Base-by-base conservation (phyloP, 1,140 invertebrate species). In the Eurosta solidaginis region DNA sequence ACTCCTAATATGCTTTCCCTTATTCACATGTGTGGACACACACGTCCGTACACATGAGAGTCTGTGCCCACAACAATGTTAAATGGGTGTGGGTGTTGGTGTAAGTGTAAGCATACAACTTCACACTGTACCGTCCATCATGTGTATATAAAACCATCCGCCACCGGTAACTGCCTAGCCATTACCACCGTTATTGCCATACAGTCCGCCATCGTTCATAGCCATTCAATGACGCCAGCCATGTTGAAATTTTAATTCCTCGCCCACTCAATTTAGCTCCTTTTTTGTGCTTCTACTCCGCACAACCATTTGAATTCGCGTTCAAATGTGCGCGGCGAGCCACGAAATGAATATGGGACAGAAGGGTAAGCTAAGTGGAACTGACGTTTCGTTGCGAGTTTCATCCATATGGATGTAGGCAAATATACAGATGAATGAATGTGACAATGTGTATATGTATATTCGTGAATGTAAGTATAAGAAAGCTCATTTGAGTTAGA, bases 211-310 rank as follows among this genome's bases (percentile, higher is more conserved):
- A 63, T 44, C 17, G 73, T 73, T n/a, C 78, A 76, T 74, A 74
- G 77, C 47, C 68, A 54, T 78, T 50, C 63, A 52, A 52, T 47
- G 77, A 78, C 73, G 77, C 77, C 77, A 78, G 77, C 77, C 77
- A 78, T 78, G 74, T 73, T 78, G 77, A 78, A 78, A 68, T 76
- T 78, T 63, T 76, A 78, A 78, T 78, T 78, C 52, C 50, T 78
- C 78, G 78, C 78, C 78, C 78, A 78, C 74, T 78, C 73, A 78
- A 76, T 76, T 75, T 52, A 20, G 40, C 52, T 63, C 52, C 42
- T 63, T 78, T n/a, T 78, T 74, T 59, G 73, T n/a, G 59, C 33
- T 68, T 42, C 33, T 68, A 68, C 59, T 68, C 59, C 59, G n/a
- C n/a, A 68, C 59, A 40, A 68, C 59, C 36, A 29, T 76, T 74